Base-by-base conservation (phyloP, 1,140 invertebrate species). In the Drosophila lini region DNA sequence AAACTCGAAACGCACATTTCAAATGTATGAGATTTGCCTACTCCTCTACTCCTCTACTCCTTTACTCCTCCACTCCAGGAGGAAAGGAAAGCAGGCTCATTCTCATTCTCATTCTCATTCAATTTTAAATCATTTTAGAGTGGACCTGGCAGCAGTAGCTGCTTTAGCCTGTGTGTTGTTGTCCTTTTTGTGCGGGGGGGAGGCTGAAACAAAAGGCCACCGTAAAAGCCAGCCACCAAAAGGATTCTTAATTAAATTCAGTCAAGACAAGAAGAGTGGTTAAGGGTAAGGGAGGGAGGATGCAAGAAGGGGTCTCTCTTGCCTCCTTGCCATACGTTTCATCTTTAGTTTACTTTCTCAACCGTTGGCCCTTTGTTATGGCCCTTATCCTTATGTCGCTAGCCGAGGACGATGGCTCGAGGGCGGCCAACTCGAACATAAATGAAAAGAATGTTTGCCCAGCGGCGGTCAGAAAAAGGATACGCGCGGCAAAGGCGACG, bases 201-300 rank as follows among this genome's bases (percentile, higher is more conserved):
- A 52, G 45, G 50, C 25, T 70, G 60, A 82, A 64, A 82, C 80
- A 82, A 82, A 81, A 61, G 80, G 41, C 40, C 36, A 47, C 57
- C 57, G 61, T 64, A 73, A 76, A 76, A 83, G 75, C 60, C 73
- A 77, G 65, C 73, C 50, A 42, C 55, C 80, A 64, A 82, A 86
- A 88, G 82, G 82, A 78, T 86, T 86, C 83, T 88, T 86, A 86
- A 86, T 86, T 86, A 86, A 86, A 86, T 86, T 86, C 79, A 70
- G 57, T 42, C 83, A 88, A 77, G 75, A 78, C 74, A 77, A 76
- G 74, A 42, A 77, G 19, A 36, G 81, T 80, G 77, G 65, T 56
- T 62, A 40, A 41, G 48, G 48, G 13, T 31, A 36, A 44, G 71
- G 1, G 32, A 60, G 80, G 80, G 19, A 19, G 53, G 25, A 25